Evolutionary conservation across 2,113 vertebrate species (phyloP).

Genomic region (Gasterosteus aculeatus): DNA sequence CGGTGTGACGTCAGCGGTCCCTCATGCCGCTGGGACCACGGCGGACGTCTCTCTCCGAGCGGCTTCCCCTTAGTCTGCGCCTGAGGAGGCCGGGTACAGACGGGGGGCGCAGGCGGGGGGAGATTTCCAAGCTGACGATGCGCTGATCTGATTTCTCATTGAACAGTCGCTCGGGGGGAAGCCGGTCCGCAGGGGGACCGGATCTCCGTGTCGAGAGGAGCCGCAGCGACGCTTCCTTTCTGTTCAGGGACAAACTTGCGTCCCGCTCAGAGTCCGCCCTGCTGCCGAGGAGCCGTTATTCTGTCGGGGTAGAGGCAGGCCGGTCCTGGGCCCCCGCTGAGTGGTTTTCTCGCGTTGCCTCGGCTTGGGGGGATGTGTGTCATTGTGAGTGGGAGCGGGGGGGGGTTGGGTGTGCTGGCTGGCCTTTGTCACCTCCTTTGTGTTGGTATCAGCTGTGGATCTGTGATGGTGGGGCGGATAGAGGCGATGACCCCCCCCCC

Average conservation of each 20-base stretch:
- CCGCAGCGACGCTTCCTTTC: background rate
- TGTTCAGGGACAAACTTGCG: too few species aligned
- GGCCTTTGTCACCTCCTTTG: slow-evolving; percentile 68
- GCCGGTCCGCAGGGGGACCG: slow-evolving; percentile 31
- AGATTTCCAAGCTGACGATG: slow-evolving; percentile 37
- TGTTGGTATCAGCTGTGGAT: slow-evolving; percentile 76
- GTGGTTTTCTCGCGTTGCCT: slow-evolving; percentile 58
- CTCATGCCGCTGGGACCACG: slow-evolving; percentile 15
- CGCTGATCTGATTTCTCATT: slow-evolving; percentile 56
- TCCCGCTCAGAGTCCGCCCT: too few species aligned
- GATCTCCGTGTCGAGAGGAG: slow-evolving; percentile 11
- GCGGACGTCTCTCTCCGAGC: background rate
- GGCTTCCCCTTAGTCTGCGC: slow-evolving; percentile 4
- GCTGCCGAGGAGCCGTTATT: too few species aligned
- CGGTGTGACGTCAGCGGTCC: slow-evolving; percentile 11
- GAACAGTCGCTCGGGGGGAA: background rate
- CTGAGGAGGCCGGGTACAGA: slow-evolving; percentile 17
- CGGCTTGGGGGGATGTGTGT: background rate
- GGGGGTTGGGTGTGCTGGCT: slow-evolving; percentile 44
- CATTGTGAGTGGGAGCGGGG: slow-evolving; percentile 43
- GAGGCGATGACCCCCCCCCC: slow-evolving; percentile 49
- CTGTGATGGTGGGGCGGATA: slow-evolving; percentile 63
- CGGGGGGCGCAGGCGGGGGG: slow-evolving; percentile 3
- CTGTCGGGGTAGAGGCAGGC: slow-evolving; percentile 15
- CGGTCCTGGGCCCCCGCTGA: slow-evolving; percentile 41